Base-by-base conservation (phyloP, 2,888 invertebrate genomes). In the Eulithis prunata region DNA sequence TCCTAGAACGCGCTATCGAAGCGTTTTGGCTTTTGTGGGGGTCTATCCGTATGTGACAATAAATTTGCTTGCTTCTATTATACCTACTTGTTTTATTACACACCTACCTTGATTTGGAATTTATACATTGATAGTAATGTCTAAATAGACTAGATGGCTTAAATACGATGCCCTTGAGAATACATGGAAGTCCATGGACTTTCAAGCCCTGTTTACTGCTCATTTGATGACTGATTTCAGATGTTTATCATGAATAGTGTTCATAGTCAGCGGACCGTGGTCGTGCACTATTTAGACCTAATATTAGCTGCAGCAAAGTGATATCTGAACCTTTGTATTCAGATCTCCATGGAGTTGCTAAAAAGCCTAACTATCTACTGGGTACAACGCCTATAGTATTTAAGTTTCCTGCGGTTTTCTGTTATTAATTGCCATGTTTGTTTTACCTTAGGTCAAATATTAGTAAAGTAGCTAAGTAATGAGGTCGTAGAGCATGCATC, bases 201-300 rank as follows among this genome's bases (percentile, higher is more conserved):
- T 61, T 43, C 51, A 59, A 60, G 60, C 58, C 64, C 57, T 51
- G 68, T 64, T 64, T 55, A 41, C 8, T 51, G 62, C 36, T 68
- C 63, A 66, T 66, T 63, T 69, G 69, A 69, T 68, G 66, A 64
- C 59, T 63, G 64, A 63, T 64, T 57, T 41, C 59, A 70, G 73
- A 73, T 73, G 53, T 43, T 51, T 70, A 73, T 70, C 73, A 62
- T 51, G 54, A 14, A 62, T 68, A 55, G 66, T 56, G 69, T 60
- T 60, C 53, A 45, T 13, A 65, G 57, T 45, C 56, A 65, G 47
- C 62, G 64, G 68, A 69, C 62, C 73, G 57, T 68, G 69, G 53
- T 66, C 36, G 56, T 63, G 61, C 63, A 64, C 58, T 41, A 54
- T 47, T 43, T 8, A 7, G 43, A 21, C 38, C 54, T 62, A 36